phyloP scores from a whole-genome alignment of 2,797 vertebrate species.

The Microhierax caerulescens region DNA sequence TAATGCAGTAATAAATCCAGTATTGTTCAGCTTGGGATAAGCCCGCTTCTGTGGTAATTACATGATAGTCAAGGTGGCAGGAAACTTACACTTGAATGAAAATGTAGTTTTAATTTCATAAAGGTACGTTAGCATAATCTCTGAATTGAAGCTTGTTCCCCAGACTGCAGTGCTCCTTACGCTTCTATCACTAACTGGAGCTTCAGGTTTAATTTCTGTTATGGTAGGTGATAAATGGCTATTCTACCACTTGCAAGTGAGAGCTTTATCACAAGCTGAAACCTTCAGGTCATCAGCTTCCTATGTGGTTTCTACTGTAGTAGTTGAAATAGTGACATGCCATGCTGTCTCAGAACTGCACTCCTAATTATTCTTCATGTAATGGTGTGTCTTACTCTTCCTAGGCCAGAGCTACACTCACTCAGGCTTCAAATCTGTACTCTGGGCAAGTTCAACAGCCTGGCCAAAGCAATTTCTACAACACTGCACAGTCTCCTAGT shows the following conservation, averaged over 20 bases:
- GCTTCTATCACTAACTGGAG: neutral
- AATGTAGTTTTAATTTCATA: neutral
- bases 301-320: neutral
- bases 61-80: neutral
- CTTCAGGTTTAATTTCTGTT: neutral
- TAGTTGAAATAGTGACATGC: neutral
- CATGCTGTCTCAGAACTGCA: neutral
- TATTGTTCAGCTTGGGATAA: neutral
- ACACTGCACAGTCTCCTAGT: conserved; percentile 92
- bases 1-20: neutral
- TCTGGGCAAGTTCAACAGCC: conserved; percentile 96
- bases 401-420: conserved; percentile 93
- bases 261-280: neutral
- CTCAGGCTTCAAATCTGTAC: conserved; percentile 96
- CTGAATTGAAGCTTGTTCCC: neutral
- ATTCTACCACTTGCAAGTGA: neutral
- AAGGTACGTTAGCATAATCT: neutral
- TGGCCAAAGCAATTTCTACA: conserved; percentile 96
- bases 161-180: neutral
- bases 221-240: neutral
- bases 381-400: conserved; percentile 8
- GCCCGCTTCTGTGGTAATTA: neutral
- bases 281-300: neutral
- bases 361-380: neutral
- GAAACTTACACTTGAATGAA: neutral